Evolutionary conservation across 2,888 invertebrate species (phyloP), one percentile per base, ranked within the genome.

Genomic region (Stenichneumon culpator): DNA sequence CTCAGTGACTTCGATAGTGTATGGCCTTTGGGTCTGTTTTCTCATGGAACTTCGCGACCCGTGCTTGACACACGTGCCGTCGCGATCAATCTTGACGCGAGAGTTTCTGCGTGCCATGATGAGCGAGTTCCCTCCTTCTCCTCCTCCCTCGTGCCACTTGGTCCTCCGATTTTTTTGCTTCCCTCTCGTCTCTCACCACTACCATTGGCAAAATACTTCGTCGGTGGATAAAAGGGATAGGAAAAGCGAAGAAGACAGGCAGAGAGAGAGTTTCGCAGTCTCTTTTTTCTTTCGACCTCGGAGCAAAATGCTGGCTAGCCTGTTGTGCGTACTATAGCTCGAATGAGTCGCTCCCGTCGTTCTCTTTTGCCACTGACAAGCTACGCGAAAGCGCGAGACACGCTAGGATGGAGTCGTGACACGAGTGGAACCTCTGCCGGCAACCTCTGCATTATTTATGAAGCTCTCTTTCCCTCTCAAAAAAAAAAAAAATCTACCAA

Each of bases 361-460:
- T 79, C 72, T 72, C 63, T 57, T 86, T 78, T 32, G 47, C 44
- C 79, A 67, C 73, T 83, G 67, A 68, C 75, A 70, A 80, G 67
- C 72, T 60, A 57, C 60, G 73, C 36, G 65, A 73, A 74, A 83
- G 80, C 54, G 81, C 52, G 79, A 83, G 82, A 73, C 73, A 83
- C 50, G 68, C 68, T 65, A 85, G 86, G 86, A 87, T 87, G 87
- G 87, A 86, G 86, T 86, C 87, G 87, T 83, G 87, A 81, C 86
- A 86, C 77, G 88, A 88, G 89, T 88, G 86, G 87, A 88, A 88
- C 88, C 86, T 88, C 83, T 82, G 86, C 82, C 72, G 87, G 83
- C 82, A 86, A 83, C 88, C 88, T 87, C 87, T 93, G 93, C 92
- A 93, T 93, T 93, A 93, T 93, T 93, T 93, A 93, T 93, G 92